phyloP scores from a whole-genome alignment of 2,113 vertebrate genomes.

The Podiceps cristatus region DNA sequence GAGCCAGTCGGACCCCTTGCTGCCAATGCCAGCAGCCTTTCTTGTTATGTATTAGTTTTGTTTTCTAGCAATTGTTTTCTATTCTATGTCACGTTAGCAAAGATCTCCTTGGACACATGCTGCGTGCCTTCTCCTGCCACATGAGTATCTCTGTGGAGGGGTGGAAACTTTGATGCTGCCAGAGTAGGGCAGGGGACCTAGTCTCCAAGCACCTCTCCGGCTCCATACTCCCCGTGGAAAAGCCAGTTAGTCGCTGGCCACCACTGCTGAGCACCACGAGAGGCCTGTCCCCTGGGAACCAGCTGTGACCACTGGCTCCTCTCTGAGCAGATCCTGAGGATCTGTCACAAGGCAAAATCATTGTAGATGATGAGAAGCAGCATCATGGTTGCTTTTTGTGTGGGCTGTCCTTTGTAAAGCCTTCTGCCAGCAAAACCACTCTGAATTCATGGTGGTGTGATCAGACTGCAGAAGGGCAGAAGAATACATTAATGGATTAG shows the following conservation, averaged over 20 bases:
- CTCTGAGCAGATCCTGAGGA: neutral
- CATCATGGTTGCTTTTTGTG: neutral
- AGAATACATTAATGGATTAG: neutral
- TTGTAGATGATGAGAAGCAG: neutral
- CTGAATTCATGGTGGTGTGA: neutral
- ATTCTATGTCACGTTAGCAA: neutral
- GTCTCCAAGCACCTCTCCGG: neutral
- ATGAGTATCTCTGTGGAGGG: neutral
- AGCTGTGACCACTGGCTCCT: neutral
- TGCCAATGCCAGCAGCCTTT: neutral
- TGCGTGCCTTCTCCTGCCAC: neutral
- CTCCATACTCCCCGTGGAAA: neutral
- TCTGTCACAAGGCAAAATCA: neutral
- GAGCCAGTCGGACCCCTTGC: neutral
- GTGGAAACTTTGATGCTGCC: neutral
- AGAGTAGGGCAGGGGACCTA: neutral
- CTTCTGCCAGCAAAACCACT: neutral
- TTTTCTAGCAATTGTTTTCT: neutral
- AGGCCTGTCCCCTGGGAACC: neutral
- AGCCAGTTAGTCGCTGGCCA: neutral
- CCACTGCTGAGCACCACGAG: accelerated
- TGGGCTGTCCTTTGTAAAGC: neutral
- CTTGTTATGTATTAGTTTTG: neutral
- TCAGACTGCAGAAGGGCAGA: neutral
- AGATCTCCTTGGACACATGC: neutral